These are phyloP conservation scores for Darevskia mixta DNA, from an alignment of 2,797 vertebrate genomes.

Conservation along the genomic window DNA sequence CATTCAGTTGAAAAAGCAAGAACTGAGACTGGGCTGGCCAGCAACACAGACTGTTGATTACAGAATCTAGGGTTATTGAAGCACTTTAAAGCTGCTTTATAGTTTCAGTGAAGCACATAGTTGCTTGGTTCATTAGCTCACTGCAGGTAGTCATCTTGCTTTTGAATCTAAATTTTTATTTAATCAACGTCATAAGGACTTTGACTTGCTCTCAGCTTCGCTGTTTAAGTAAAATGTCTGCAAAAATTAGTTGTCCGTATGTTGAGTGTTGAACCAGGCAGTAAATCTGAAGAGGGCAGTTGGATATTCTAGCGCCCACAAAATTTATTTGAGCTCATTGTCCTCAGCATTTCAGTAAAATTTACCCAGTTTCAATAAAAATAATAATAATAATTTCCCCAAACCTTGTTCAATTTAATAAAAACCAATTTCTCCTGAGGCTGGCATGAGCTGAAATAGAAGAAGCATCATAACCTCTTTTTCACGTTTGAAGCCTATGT, in stretches of 20 bases:
- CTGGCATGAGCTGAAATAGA: not conserved
- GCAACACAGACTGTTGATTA: constrained; percentile 24
- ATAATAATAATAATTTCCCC: not conserved
- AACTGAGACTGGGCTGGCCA: constrained; percentile 4
- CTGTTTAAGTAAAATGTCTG: constrained; percentile 47
- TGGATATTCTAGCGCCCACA: not conserved
- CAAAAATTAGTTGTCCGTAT: not conserved
- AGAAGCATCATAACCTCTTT: not conserved
- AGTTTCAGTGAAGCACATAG: constrained; percentile 39
- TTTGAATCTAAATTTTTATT: constrained; percentile 59
- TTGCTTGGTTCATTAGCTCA: constrained; percentile 49
- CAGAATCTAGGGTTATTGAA: constrained; percentile 21
- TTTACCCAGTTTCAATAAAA: not conserved
- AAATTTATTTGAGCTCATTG: constrained; percentile 5
- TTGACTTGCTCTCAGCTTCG: constrained; percentile 39
- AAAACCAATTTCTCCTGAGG: not conserved
- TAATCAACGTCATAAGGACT: constrained; percentile 50
- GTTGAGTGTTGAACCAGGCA: not conserved
- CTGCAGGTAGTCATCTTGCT: constrained; percentile 43
- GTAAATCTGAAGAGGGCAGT: constrained; percentile 28
- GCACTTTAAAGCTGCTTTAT: constrained; percentile 31
- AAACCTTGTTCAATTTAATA: not conserved
- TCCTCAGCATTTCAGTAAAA: not conserved
- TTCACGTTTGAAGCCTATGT: not conserved
- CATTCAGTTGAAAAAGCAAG: not conserved